Percentiles rank a stretch among this genome's conserved stretches.
phyloP scores from a whole-genome alignment of 1,140 invertebrate genomes.

The Metopolophium dirhodum region DNA sequence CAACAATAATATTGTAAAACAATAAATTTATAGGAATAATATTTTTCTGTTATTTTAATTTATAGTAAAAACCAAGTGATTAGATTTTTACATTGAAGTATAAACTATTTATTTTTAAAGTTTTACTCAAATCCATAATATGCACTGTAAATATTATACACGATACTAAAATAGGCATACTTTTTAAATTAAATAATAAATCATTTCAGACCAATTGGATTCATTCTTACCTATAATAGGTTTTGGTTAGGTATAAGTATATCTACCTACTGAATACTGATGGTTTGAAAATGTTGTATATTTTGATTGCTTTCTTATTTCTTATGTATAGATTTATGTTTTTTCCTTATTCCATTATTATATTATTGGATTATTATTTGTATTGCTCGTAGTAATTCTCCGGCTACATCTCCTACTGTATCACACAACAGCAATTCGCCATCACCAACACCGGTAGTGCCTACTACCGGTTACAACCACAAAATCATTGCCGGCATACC shows the following conservation, averaged over 20 bases:
- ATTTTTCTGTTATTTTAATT: neutral
- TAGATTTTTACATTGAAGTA: neutral
- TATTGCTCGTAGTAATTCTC: slow-evolving; percentile 64
- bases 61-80: neutral
- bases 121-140: neutral
- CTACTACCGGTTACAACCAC: slow-evolving; percentile 67
- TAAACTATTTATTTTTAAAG: neutral
- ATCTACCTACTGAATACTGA: neutral
- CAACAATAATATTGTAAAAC: neutral
- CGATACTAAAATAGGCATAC: neutral
- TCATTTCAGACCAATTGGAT: neutral
- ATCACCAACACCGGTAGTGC: slow-evolving; percentile 67
- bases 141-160: neutral
- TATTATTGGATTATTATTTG: slow-evolving; percentile 32
- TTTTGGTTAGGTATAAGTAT: neutral
- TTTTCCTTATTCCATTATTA: slow-evolving; percentile 5
- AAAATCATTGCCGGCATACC: slow-evolving; percentile 83
- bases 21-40: neutral
- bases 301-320: neutral
- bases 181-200: neutral
- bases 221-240: neutral
- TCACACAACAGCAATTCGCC: slow-evolving; percentile 71
- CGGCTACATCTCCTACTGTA: slow-evolving; percentile 73
- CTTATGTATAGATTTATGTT: neutral
- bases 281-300: neutral